Conservation (phyloP, 2,113 vertebrate genomes). For the Brachionichthys hirsutus region DNA sequence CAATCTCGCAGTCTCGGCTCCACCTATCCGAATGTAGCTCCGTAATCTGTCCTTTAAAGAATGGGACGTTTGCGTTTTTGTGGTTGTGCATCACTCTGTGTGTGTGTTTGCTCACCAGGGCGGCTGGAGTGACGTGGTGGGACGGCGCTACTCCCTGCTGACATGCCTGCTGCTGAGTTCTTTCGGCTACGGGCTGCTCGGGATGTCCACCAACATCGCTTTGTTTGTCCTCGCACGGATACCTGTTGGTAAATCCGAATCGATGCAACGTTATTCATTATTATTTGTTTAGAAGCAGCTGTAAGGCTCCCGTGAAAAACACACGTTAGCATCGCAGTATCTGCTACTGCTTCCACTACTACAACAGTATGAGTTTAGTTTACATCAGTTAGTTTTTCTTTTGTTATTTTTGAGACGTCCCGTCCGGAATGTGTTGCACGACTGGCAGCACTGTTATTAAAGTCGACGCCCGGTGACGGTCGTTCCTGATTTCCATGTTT, state of each 20-base stretch:
- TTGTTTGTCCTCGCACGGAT: slow-evolving; percentile 88
- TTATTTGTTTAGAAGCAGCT: too few species aligned
- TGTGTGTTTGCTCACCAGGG: slow-evolving; percentile 81
- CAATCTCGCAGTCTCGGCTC: not conserved
- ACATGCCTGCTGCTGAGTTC: slow-evolving; percentile 88
- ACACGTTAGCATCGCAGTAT: too few species aligned
- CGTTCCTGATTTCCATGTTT: too few species aligned
- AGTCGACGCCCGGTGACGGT: too few species aligned
- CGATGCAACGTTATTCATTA: too few species aligned
- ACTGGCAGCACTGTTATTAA: too few species aligned
- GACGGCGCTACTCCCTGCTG: slow-evolving; percentile 84
- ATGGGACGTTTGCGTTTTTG: not conserved
- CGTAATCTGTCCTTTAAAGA: not conserved
- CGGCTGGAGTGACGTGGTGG: slow-evolving; percentile 95
- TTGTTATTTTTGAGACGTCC: too few species aligned
- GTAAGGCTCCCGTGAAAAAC: too few species aligned
- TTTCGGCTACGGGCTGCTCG: slow-evolving; percentile 87
- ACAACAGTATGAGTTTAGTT: too few species aligned
- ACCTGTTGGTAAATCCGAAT: slow-evolving; percentile 87
- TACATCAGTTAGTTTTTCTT: too few species aligned
- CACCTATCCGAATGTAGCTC: not conserved
- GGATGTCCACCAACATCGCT: slow-evolving; percentile 83
- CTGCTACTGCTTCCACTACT: too few species aligned
- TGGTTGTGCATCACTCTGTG: not conserved
- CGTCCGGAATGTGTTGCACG: too few species aligned